A percentile compares a stretch with the other conserved stretches of the same genome.
Evolutionary conservation across 2,113 vertebrate species (phyloP).

Genomic region (Chloropsis hardwickii): DNA sequence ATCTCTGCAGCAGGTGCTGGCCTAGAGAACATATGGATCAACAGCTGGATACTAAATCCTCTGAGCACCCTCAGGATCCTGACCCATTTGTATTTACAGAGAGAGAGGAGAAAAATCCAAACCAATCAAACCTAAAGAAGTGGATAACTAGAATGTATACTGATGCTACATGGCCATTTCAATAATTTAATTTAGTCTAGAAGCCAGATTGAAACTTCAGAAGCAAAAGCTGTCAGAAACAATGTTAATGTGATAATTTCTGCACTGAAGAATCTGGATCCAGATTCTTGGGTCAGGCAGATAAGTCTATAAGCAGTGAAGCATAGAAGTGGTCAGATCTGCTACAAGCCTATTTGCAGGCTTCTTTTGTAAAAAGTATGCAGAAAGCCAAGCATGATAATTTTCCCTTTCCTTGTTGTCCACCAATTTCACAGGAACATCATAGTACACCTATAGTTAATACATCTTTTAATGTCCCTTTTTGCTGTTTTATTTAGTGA

Average conservation of each 20-base stretch:
- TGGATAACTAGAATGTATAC: background rate
- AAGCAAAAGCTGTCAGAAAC: background rate
- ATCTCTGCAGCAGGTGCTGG: constrained; percentile 43
- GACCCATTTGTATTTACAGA: constrained; percentile 6
- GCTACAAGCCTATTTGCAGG: background rate
- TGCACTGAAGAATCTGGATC: background rate
- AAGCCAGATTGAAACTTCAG: background rate
- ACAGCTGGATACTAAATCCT: constrained; percentile 42
- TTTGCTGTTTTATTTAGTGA: background rate
- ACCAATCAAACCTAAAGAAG: background rate
- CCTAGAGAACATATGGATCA: constrained; percentile 30
- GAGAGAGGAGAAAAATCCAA: background rate
- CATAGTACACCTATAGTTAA: background rate
- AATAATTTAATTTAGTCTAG: background rate
- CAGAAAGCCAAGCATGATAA: background rate
- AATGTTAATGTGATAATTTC: background rate
- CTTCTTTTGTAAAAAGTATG: background rate
- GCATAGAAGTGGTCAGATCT: background rate
- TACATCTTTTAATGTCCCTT: background rate
- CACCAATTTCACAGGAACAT: background rate
- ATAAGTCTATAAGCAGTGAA: background rate
- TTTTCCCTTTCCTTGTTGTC: background rate
- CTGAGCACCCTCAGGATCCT: constrained; percentile 9
- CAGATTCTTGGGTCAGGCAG: background rate
- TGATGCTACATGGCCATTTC: background rate